Percentiles rank a stretch among this genome's conserved stretches.
Conservation (phyloP, 2,113 vertebrate genomes). For the Chascanopsetta lugubris region DNA sequence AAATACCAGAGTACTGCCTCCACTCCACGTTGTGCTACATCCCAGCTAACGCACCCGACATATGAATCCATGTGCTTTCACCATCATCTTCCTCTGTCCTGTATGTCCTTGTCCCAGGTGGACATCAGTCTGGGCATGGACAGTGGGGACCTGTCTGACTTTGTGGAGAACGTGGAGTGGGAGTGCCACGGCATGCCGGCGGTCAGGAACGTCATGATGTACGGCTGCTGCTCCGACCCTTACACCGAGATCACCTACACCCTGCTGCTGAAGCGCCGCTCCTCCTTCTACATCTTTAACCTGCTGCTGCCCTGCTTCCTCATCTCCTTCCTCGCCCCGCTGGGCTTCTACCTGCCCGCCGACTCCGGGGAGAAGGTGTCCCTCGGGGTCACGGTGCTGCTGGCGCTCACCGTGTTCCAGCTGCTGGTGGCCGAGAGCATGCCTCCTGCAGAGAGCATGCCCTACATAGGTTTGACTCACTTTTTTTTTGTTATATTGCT, state of each 20-base stretch:
- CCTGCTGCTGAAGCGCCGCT: slow-evolving; percentile 92
- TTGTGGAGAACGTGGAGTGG: slow-evolving; percentile 98
- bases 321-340: slow-evolving; percentile 95
- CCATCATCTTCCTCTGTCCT: not conserved
- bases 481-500: no score
- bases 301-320: slow-evolving; percentile 94
- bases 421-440: slow-evolving; percentile 98
- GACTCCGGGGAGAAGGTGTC: slow-evolving; percentile 99
- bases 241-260: slow-evolving; percentile 98
- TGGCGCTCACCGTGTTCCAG: slow-evolving; percentile 97
- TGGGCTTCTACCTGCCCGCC: slow-evolving; percentile 96
- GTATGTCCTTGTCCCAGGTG: slow-evolving; percentile 58
- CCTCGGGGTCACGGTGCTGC: slow-evolving; percentile 93
- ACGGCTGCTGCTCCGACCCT: slow-evolving; percentile 96
- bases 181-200: slow-evolving; percentile 97
- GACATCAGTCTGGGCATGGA: slow-evolving; percentile 89
- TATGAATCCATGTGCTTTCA: not conserved
- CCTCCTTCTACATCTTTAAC: slow-evolving; percentile 97
- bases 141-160: slow-evolving; percentile 93
- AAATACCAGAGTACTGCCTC: no score
- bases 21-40: no score
- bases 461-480: slow-evolving; percentile 88
- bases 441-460: slow-evolving; percentile 96
- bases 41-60: not conserved
- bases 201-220: slow-evolving; percentile 91